These are phyloP conservation scores for Zenarchopterus dispar DNA, from an alignment of 2,797 vertebrate species.

Conservation along the genomic window DNA sequence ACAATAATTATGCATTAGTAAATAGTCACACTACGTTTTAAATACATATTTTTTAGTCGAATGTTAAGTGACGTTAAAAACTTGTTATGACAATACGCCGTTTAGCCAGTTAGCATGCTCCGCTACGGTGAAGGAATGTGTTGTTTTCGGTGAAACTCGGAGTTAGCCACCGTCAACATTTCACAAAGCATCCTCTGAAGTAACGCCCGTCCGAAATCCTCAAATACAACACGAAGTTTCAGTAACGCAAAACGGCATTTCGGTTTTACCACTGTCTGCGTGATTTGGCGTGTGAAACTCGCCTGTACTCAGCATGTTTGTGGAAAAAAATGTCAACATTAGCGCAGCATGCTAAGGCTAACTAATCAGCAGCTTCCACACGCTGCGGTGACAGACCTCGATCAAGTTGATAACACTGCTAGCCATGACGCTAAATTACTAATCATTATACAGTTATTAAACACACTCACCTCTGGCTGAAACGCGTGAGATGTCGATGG, in stretches of 20 bases:
- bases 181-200: not conserved
- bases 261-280: fast-evolving
- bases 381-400: slow-evolving; percentile 43
- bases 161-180: slow-evolving; percentile 21
- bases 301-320: not conserved
- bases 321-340: slow-evolving; percentile 54
- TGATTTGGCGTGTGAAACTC: slow-evolving; percentile 12
- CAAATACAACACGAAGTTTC: not conserved
- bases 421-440: slow-evolving; percentile 22
- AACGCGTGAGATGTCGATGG: slow-evolving; percentile 74
- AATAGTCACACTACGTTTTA: not conserved
- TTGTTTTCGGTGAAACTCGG: slow-evolving; percentile 35
- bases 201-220: not conserved
- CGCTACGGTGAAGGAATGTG: slow-evolving; percentile 64
- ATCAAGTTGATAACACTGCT: slow-evolving; percentile 51
- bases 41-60: not conserved
- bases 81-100: not conserved
- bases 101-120: slow-evolving; percentile 54
- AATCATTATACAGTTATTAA: slow-evolving; percentile 12
- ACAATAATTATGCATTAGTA: not conserved
- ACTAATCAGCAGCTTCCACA: slow-evolving; percentile 44
- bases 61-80: slow-evolving; percentile 2
- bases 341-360: slow-evolving; percentile 51
- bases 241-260: not conserved
- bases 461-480: slow-evolving; percentile 74